Conservation (phyloP, 2,888 invertebrate genomes). For the Drosophila melanosoma region DNA sequence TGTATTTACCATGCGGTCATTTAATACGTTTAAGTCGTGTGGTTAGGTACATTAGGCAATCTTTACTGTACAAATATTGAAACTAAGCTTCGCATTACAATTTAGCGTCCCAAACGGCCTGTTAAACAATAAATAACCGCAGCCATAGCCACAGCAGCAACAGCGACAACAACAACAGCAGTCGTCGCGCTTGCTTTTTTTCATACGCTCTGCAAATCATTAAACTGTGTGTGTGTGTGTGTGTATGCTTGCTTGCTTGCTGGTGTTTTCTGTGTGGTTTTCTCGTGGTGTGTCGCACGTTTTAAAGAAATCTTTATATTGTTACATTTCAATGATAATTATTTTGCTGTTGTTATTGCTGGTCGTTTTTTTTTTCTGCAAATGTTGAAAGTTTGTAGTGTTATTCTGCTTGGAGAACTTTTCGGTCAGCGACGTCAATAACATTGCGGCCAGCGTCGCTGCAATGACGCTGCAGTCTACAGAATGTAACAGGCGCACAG, state of each 20-base stretch:
- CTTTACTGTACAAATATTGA: constrained; percentile 48
- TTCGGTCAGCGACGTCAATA: constrained; percentile 19
- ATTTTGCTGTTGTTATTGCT: constrained; percentile 30
- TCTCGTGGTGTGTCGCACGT: constrained; percentile 56
- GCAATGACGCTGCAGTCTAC: constrained; percentile 84
- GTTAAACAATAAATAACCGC: constrained; percentile 68
- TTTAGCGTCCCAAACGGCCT: constrained; percentile 77
- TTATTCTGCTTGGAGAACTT: constrained; percentile 23
- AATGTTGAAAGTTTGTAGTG: constrained; percentile 16
- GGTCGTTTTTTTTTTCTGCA: background rate
- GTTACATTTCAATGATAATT: constrained; percentile 61
- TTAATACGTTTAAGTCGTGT: constrained; percentile 21
- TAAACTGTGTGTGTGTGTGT: background rate
- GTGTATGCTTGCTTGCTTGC: constrained; percentile 15
- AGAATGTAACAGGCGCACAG: constrained; percentile 81
- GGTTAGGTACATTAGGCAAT: constrained; percentile 43
- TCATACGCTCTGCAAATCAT: constrained; percentile 24
- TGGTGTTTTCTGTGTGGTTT: constrained; percentile 55
- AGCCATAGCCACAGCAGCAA: constrained; percentile 27
- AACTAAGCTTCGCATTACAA: constrained; percentile 63
- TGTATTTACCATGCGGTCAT: constrained; percentile 7
- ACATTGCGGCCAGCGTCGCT: constrained; percentile 58
- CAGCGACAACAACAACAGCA: constrained; percentile 35
- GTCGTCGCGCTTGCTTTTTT: constrained; percentile 23
- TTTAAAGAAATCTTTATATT: constrained; percentile 57